Evolutionary conservation across 2,797 vertebrate genomes (phyloP).

Genomic region (Phylloscopus collybita): DNA sequence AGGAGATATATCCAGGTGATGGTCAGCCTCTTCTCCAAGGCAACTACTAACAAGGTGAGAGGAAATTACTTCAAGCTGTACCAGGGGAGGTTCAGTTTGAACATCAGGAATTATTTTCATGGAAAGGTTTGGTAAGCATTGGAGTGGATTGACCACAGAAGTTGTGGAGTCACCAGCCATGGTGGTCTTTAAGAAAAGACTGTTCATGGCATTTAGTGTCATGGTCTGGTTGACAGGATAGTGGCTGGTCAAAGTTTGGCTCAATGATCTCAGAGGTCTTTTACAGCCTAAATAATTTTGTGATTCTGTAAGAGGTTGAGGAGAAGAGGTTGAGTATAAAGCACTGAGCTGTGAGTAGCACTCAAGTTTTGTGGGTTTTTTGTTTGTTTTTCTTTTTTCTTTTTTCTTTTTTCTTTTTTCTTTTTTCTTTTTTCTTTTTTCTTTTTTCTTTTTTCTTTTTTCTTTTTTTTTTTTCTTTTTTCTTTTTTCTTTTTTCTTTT

Average conservation of each 20-base stretch:
- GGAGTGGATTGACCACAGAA: not conserved
- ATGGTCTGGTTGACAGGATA: not conserved
- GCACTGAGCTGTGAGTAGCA: not conserved
- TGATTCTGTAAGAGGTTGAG: not conserved
- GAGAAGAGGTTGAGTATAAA: not conserved
- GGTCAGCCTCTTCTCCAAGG: not conserved
- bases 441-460: too few species aligned
- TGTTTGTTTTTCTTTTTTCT: too few species aligned
- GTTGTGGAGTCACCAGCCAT: not conserved
- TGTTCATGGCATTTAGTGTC: rapidly evolving
- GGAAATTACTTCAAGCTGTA: not conserved
- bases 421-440: too few species aligned
- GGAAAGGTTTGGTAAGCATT: not conserved
- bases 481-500: not conserved
- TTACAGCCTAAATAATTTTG: not conserved
- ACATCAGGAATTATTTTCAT: not conserved
- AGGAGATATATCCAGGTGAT: not conserved
- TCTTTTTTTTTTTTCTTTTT: not conserved
- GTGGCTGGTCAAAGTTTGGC: not conserved
- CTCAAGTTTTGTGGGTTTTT: not conserved
- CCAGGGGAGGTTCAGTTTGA: not conserved
- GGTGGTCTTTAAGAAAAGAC: not conserved
- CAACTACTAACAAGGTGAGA: too few species aligned
- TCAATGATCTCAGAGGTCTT: not conserved
- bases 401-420: too few species aligned